These are phyloP conservation scores for Himalopsyche kuldschensis DNA, from an alignment of 2,888 invertebrate genomes.

Conservation along the genomic window DNA sequence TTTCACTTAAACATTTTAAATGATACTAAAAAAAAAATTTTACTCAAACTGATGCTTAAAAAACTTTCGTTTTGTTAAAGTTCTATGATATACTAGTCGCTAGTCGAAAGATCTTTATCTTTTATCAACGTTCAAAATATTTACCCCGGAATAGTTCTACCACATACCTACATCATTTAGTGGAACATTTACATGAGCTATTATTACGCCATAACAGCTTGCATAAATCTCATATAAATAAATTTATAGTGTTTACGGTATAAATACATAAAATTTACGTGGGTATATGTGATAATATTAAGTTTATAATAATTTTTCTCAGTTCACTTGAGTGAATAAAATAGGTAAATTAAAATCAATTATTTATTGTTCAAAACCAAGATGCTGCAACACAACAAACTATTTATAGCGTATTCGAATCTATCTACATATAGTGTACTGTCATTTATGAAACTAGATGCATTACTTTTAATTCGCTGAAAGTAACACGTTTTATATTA, in stretches of 20 bases:
- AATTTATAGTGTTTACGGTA: background rate
- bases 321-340: too few relatives aligned
- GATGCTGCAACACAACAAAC: too few relatives aligned
- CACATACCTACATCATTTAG: background rate
- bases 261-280: too few relatives aligned
- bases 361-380: too few relatives aligned
- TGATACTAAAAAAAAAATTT: background rate
- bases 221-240: background rate
- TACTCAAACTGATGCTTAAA: background rate
- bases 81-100: background rate
- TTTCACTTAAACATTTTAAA: background rate
- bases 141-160: background rate
- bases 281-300: too few relatives aligned
- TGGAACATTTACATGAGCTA: background rate
- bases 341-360: too few relatives aligned
- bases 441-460: too few relatives aligned
- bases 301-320: too few relatives aligned
- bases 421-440: too few relatives aligned
- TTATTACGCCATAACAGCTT: background rate
- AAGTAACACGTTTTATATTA: too few relatives aligned
- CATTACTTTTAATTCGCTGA: too few relatives aligned
- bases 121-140: background rate
- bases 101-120: background rate
- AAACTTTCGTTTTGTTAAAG: background rate
- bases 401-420: too few relatives aligned